phyloP scores from a whole-genome alignment of 2,888 invertebrate species.

The Julus scanicus region DNA sequence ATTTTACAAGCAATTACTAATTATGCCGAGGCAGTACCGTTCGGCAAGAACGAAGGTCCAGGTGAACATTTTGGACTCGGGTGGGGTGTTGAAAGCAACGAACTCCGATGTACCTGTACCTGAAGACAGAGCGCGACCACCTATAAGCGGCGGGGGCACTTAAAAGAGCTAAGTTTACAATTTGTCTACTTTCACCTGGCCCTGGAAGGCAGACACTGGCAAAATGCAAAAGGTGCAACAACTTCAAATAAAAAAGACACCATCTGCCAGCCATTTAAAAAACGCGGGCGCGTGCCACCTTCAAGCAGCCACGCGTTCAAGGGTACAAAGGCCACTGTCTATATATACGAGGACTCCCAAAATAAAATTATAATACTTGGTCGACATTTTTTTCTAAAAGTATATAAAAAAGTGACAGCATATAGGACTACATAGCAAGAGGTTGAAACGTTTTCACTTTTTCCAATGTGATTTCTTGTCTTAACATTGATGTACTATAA shows the following conservation, averaged over 20 bases:
- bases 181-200: slow-evolving; percentile 18
- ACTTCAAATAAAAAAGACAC: slow-evolving; percentile 5
- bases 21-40: background rate
- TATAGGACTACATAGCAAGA: too few relatives aligned
- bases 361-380: slow-evolving; percentile 5
- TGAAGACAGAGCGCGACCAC: slow-evolving; percentile 5
- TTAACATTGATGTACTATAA: too few relatives aligned
- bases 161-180: slow-evolving; percentile 27
- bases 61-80: background rate
- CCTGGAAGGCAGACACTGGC: slow-evolving; percentile 33
- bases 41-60: slow-evolving; percentile 26
- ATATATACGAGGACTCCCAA: background rate
- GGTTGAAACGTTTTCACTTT: too few relatives aligned
- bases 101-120: slow-evolving; percentile 26
- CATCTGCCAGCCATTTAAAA: slow-evolving; percentile 25
- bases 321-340: slow-evolving; percentile 33
- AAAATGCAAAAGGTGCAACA: slow-evolving; percentile 3
- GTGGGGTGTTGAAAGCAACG: background rate
- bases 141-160: slow-evolving; percentile 21
- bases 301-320: slow-evolving; percentile 26
- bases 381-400: background rate
- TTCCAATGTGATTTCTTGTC: too few relatives aligned
- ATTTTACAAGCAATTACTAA: slow-evolving; percentile 13
- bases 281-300: slow-evolving; percentile 33
- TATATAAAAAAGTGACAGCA: background rate